Base-by-base conservation (phyloP, 35 echinoderm and acorn worm genomes). In the Apostichopus japonicus region DNA sequence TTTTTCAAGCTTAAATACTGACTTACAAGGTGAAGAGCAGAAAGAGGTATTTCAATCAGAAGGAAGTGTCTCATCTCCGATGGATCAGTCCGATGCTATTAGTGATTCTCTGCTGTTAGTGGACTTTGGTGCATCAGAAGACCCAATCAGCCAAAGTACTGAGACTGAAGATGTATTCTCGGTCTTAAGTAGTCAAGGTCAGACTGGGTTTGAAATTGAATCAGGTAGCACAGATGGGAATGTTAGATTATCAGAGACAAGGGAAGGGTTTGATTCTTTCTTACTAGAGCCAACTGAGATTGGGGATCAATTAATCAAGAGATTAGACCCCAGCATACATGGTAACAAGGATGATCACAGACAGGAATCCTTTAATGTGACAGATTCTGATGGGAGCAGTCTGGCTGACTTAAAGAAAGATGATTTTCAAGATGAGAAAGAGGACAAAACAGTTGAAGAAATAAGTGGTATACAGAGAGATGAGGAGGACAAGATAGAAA, bases 1-100 rank as follows among this genome's bases (percentile, higher is more conserved):
- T 6, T 93, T 93, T 84, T 24, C 81, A 6, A 84, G 14, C 57
- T 22, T 58, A 7, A 75, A 23, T 75, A 23, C 71, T n/a, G 71
- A 75, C 17, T 19, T 19, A 15, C 15, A 75, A 19, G 17, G n/a
- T 75, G 71, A 75, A 21, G 17, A 19, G 71, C 16, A 19, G 71
- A 75, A 75, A 19, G 57, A 61, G 57, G 22, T 75, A 21, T 75
- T 75, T 19, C 71, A 75, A 75, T 14, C 71, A 75, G 17, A 75
- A 75, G 71, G 71, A 75, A 75, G 71, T 19, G 15, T 75, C 71
- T 6, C 22, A 19, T 23, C 22, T 6, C 63, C 63, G 19, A 8
- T 61, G 57, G 71, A 75, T 19, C 16, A 75, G 71, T 21, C 71
- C 17, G 8, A n/a, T 75, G 7, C 16, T 75, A n/a, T 1, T 15